A percentile compares a stretch with the other conserved stretches of the same genome.
Conservation (phyloP, 1,140 invertebrate species). For the Stenopsyche tienmushanensis region DNA sequence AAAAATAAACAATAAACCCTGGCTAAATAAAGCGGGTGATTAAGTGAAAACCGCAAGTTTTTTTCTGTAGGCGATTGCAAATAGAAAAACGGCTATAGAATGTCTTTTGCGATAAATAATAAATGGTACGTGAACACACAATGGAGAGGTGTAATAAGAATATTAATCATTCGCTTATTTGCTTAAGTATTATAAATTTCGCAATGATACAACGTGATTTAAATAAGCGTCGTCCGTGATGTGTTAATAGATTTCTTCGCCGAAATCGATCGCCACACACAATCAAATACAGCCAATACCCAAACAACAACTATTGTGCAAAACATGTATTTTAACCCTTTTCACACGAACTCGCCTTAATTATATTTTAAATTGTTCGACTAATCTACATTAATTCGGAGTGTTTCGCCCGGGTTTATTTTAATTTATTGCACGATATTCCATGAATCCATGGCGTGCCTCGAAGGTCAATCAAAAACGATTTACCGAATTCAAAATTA, state of each 20-base stretch:
- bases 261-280: too few species aligned
- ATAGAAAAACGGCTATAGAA: background rate
- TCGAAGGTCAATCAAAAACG: background rate
- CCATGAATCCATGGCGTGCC: background rate
- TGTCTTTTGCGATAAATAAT: background rate
- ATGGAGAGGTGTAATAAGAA: too few species aligned
- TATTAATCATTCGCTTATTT: background rate
- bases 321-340: too few species aligned
- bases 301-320: too few species aligned
- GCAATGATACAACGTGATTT: background rate
- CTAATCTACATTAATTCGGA: too few species aligned
- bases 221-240: background rate
- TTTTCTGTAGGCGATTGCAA: background rate
- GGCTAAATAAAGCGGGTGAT: slow-evolving; percentile 9
- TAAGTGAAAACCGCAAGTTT: slow-evolving; percentile 9
- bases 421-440: too few species aligned
- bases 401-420: too few species aligned
- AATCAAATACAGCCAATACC: too few species aligned
- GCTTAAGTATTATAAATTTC: background rate
- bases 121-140: too few species aligned
- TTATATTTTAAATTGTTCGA: too few species aligned
- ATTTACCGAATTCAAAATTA: background rate
- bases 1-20: slow-evolving; percentile 1
- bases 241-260: background rate
- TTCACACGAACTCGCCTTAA: too few species aligned